phyloP scores from a whole-genome alignment of 1,140 invertebrate genomes.

The Tribolium madens region DNA sequence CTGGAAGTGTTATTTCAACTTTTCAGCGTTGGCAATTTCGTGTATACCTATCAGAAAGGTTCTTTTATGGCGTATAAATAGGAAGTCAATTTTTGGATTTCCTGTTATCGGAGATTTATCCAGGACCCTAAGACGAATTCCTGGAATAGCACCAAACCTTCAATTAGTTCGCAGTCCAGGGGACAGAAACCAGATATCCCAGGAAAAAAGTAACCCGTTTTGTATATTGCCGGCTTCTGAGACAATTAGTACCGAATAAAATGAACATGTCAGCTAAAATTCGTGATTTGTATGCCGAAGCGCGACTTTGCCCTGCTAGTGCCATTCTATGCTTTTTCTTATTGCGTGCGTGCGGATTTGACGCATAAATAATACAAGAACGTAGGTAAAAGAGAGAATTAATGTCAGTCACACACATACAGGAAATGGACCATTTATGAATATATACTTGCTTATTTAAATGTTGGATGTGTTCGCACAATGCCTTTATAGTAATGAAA shows the following conservation, averaged over 20 bases:
- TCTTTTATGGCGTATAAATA: constrained; percentile 22
- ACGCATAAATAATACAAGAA: constrained; percentile 23
- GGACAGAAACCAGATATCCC: neutral
- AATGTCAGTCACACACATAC: constrained; percentile 35
- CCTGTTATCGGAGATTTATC: neutral
- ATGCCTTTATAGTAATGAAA: constrained; percentile 26
- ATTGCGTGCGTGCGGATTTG: constrained; percentile 29
- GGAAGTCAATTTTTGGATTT: constrained; percentile 23
- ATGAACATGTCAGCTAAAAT: constrained; percentile 12
- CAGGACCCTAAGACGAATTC: neutral
- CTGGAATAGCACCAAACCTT: neutral
- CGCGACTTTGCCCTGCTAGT: neutral
- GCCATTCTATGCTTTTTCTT: constrained; percentile 9
- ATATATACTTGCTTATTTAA: constrained; percentile 34
- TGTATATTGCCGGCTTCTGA: neutral
- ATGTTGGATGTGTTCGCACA: constrained; percentile 21
- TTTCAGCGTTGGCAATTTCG: constrained; percentile 28
- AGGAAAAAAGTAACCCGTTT: neutral
- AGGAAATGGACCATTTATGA: constrained; percentile 38
- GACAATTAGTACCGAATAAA: constrained; percentile 12
- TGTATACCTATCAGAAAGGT: neutral
- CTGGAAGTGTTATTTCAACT: constrained; percentile 29
- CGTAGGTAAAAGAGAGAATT: constrained; percentile 29
- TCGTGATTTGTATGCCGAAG: constrained; percentile 14
- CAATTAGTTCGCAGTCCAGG: neutral